A percentile compares a stretch with the other conserved stretches of the same genome.
These are phyloP conservation scores for Carollia perspicillata DNA, from an alignment of 2,113 vertebrate genomes.

Conservation along the genomic window DNA sequence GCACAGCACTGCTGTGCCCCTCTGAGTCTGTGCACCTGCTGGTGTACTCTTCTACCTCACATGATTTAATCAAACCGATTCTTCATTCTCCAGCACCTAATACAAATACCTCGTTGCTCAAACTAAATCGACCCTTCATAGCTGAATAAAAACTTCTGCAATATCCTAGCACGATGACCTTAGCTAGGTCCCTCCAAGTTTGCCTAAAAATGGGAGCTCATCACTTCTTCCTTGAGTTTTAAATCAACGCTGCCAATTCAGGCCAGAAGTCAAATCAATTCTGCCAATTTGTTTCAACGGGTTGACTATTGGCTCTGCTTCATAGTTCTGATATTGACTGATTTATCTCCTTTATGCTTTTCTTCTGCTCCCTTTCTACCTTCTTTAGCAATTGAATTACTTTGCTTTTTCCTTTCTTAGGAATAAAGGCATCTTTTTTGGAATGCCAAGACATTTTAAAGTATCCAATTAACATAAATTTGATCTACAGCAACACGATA, in stretches of 20 bases:
- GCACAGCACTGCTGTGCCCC: not conserved
- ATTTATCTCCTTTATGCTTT: not conserved
- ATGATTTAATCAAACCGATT: slow-evolving; percentile 13
- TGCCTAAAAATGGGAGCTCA: slow-evolving; percentile 34
- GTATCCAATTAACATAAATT: slow-evolving; percentile 29
- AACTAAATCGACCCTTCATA: slow-evolving; percentile 52
- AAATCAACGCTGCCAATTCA: not conserved
- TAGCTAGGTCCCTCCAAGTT: not conserved
- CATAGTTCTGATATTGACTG: not conserved
- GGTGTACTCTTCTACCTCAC: not conserved
- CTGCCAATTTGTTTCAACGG: slow-evolving; percentile 25
- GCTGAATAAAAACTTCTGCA: slow-evolving; percentile 35
- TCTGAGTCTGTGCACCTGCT: not conserved
- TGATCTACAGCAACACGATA: slow-evolving; percentile 39
- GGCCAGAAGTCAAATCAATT: slow-evolving; percentile 30
- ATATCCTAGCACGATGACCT: not conserved
- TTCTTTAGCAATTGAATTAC: not conserved
- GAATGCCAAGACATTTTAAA: slow-evolving; percentile 31
- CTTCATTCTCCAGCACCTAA: not conserved
- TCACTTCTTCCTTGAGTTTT: not conserved
- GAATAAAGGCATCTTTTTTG: slow-evolving; percentile 53
- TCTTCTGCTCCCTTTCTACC: slow-evolving; percentile 52
- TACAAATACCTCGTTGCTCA: slow-evolving; percentile 49
- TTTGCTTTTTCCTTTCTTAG: slow-evolving; percentile 18
- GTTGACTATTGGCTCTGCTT: not conserved